Evolutionary conservation across 2,113 vertebrate species (phyloP), one percentile per base, ranked within the genome.

Genomic region (Motacilla tschutschensis): DNA sequence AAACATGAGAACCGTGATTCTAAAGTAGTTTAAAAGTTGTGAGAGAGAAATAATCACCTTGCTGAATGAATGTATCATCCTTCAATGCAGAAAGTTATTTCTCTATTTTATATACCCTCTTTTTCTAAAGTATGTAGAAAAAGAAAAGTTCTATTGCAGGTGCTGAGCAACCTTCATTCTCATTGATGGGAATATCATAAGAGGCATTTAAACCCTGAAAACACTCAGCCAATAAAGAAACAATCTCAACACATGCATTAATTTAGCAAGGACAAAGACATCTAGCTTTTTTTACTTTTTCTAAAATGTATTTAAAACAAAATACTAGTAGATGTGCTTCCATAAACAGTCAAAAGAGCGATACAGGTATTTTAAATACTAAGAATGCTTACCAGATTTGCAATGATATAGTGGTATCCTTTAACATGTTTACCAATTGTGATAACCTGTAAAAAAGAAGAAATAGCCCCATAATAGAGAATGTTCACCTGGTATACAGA

Each of bases 371-470:
- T 70, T 76, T 46, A 63, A 87, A 41, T 31, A 94, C n/a, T 83
- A 88, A 91, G 88, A 88, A 84, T 31, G 97, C 98, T 96, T 97
- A 99, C 99, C 98, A 99, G 96, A 93, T 99, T 99, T 87, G 99
- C 99, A 92, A 99, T 98, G 87, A 99, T 99, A 93, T 99, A 99
- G 95, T 99, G 99, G 91, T 99, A 99, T 85, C 99, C 99, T 96
- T 99, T 99, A 55, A 99, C 99, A 87, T 99, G 99, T 87, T 99
- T 98, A 82, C 99, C 99, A 88, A 99, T 99, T 55, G 99, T 99
- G 94, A 99, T 99, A 94, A 99, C 98, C 99, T 99, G 89, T 10
- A 80, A 95, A 83, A 81, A 46, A 90, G 33, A 88, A 93, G 73
- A 91, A 93, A 93, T 40, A 89, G 0, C 8, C n/a, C 6, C 5